These are phyloP conservation scores for Melieria picta DNA, from an alignment of 2,888 invertebrate species.

Conservation along the genomic window DNA sequence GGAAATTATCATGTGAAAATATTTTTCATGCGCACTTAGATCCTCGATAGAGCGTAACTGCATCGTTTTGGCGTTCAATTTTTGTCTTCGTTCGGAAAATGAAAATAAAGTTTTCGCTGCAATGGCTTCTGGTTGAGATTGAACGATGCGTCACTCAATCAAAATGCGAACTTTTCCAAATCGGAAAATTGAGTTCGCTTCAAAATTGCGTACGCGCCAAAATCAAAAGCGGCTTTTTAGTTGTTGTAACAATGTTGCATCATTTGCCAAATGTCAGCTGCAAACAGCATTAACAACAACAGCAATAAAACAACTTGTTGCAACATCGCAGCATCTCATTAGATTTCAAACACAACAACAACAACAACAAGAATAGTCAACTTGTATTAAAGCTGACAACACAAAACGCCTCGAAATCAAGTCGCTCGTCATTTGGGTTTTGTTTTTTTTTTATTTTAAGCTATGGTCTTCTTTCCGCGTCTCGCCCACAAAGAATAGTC, in stretches of 20 bases:
- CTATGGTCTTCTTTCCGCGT: too few relatives aligned
- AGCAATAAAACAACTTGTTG: slow-evolving; percentile 11
- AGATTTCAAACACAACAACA: slow-evolving; percentile 20
- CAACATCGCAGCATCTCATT: slow-evolving; percentile 33
- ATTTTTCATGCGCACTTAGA: slow-evolving; percentile 31
- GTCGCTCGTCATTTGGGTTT: slow-evolving; percentile 9
- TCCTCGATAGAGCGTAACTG: slow-evolving; percentile 19
- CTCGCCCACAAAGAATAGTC: slow-evolving; percentile 7
- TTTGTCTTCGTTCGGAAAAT: neutral
- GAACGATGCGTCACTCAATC: too few relatives aligned
- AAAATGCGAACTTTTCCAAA: too few relatives aligned
- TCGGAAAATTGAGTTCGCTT: too few relatives aligned
- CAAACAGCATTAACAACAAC: too few relatives aligned
- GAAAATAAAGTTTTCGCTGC: neutral
- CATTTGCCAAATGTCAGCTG: too few relatives aligned
- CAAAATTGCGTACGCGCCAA: too few relatives aligned
- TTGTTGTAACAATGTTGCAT: too few relatives aligned
- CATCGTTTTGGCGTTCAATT: neutral
- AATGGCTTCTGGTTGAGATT: neutral
- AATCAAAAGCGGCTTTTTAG: too few relatives aligned
- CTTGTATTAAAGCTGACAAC: too few relatives aligned
- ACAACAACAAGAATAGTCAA: slow-evolving; percentile 7
- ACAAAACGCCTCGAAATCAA: too few relatives aligned
- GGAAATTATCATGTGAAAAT: slow-evolving; percentile 7
- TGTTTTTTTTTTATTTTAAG: neutral